Conservation (phyloP, 2,888 invertebrate genomes). For the Meganola albula region DNA sequence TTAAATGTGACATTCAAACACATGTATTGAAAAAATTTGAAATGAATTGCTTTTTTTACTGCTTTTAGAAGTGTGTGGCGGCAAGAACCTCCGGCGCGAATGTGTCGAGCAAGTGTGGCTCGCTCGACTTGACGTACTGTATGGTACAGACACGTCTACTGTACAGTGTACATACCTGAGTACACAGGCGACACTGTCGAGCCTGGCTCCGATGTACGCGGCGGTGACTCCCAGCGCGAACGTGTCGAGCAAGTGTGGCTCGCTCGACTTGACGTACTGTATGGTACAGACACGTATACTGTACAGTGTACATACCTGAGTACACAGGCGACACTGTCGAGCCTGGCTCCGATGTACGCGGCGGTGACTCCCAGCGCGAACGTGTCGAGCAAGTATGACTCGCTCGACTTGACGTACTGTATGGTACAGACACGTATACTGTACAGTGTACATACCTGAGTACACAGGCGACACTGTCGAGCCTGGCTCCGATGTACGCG, state of each 20-base stretch:
- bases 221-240: conserved; percentile 98
- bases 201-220: conserved; percentile 94
- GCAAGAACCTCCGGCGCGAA: conserved; percentile 98
- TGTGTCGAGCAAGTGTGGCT: conserved; percentile 95
- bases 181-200: conserved; percentile 94
- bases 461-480: conserved; percentile 94
- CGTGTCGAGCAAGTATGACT: conserved; percentile 95
- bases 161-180: conserved; percentile 74
- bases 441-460: conserved; percentile 81
- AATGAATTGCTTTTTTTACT: too few relatives aligned
- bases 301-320: background rate
- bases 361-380: conserved; percentile 98
- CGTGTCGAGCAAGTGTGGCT: conserved; percentile 95
- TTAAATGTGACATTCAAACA: too few relatives aligned
- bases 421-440: too few relatives aligned
- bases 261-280: conserved; percentile 96
- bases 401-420: conserved; percentile 97
- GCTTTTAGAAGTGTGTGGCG: too few relatives aligned
- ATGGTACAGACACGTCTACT: conserved; percentile 72
- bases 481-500: conserved; percentile 94
- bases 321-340: conserved; percentile 74
- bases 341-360: conserved; percentile 94
- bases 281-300: conserved; percentile 99
- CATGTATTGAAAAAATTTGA: too few relatives aligned
- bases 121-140: conserved; percentile 97